These are phyloP conservation scores for Phalacrocorax carbo DNA, from an alignment of 2,113 vertebrate species.

Conservation along the genomic window DNA sequence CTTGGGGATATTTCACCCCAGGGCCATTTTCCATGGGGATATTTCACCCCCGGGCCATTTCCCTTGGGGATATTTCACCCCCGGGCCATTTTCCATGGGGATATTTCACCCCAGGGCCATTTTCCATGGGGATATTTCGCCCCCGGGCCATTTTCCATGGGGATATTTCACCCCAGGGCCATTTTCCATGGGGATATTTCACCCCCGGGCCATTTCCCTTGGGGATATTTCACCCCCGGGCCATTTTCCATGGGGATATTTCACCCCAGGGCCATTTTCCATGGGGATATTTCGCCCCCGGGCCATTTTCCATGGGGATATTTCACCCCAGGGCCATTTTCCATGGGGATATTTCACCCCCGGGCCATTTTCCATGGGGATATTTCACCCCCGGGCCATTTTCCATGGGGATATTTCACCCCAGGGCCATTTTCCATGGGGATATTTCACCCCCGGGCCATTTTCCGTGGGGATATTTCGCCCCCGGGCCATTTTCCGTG, in stretches of 20 bases:
- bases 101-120: background rate
- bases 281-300: background rate
- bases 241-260: background rate
- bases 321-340: background rate
- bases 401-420: no score
- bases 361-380: no score
- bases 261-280: no score
- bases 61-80: background rate
- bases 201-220: no score
- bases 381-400: background rate
- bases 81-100: no score
- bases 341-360: background rate
- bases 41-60: background rate
- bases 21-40: background rate
- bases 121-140: no score
- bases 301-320: background rate
- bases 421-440: no score
- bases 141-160: no score
- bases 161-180: no score
- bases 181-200: background rate
- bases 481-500: no score
- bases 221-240: no score
- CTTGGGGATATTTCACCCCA: fast-evolving
- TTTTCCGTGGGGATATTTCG: background rate
- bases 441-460: no score